Base-by-base conservation (phyloP, 2,888 invertebrate species). In the Parelbella ahira region DNA sequence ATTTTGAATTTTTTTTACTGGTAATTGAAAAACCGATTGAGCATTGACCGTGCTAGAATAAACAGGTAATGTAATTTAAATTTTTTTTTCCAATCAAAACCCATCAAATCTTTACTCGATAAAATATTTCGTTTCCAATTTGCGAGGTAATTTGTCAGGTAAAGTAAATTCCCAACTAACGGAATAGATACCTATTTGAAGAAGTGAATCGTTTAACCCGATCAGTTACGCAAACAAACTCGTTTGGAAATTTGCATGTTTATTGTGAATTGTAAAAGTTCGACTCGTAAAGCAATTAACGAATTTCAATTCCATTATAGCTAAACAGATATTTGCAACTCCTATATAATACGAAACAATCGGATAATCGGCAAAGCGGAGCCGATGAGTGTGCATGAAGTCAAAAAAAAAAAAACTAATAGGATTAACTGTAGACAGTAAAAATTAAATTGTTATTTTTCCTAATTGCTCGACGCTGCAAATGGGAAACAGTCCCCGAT, bases 401-500 rank as follows among this genome's bases (percentile, higher is more conserved):
- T n/a, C n/a, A n/a, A n/a, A n/a, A n/a, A n/a, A n/a, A n/a, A n/a
- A n/a, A n/a, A n/a, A n/a, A n/a, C n/a, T n/a, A n/a, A n/a, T n/a
- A n/a, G 48, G 60, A 64, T 67, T 65, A 63, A 52, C 49, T 25
- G 33, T 51, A 52, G 58, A 56, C 54, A 54, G 50, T 51, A 66
- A 67, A 66, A 63, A n/a, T n/a, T n/a, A n/a, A n/a, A n/a, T n/a
- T 68, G 69, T 72, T 76, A 70, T 74, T 70, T 62, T 53, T 56
- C 60, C n/a, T 79, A 77, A 78, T 80, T 75, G 75, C 67, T 66
- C 48, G 41, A n/a, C n/a, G n/a, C n/a, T n/a, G n/a, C 49, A 21
- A 38, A 49, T 53, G 47, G 32, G 62, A 62, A 39, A 54, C 59
- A 65, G 51, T n/a, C n/a, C n/a, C n/a, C n/a, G 56, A 58, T 50